Conservation (phyloP, 2,113 vertebrate genomes). For the Ciconia maguari region DNA sequence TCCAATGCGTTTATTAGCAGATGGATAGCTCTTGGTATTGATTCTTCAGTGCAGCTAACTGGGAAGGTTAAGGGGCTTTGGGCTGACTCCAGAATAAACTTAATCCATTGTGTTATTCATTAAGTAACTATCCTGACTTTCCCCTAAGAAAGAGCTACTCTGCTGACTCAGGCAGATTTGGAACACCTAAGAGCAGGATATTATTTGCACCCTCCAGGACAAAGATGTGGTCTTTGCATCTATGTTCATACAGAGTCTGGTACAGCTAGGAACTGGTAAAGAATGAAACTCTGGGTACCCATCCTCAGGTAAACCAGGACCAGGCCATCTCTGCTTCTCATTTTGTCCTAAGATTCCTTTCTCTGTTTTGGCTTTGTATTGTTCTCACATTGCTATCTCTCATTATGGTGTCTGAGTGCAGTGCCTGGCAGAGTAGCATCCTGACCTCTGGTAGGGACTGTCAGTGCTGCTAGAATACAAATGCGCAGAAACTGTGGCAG, state of each 20-base stretch:
- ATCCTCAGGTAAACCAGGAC: background rate
- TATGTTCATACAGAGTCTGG: background rate
- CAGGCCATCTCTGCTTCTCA: background rate
- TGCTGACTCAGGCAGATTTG: background rate
- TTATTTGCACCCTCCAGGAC: background rate
- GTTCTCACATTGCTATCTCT: background rate
- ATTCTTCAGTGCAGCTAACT: background rate
- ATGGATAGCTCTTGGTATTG: background rate
- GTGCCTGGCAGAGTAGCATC: background rate
- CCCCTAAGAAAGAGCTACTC: background rate
- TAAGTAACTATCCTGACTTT: too few species aligned
- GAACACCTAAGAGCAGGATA: background rate
- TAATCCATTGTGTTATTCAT: background rate
- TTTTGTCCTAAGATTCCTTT: background rate
- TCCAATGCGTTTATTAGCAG: background rate
- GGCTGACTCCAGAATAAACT: background rate
- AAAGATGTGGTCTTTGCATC: background rate
- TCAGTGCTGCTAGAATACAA: background rate
- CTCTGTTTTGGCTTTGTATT: background rate
- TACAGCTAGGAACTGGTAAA: background rate
- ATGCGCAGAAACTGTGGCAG: background rate
- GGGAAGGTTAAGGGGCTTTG: background rate
- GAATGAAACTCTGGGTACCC: background rate
- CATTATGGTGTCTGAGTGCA: rapidly evolving
- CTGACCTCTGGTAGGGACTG: background rate